These are phyloP conservation scores for Plebejus argus DNA, from an alignment of 2,888 invertebrate genomes.

Conservation along the genomic window DNA sequence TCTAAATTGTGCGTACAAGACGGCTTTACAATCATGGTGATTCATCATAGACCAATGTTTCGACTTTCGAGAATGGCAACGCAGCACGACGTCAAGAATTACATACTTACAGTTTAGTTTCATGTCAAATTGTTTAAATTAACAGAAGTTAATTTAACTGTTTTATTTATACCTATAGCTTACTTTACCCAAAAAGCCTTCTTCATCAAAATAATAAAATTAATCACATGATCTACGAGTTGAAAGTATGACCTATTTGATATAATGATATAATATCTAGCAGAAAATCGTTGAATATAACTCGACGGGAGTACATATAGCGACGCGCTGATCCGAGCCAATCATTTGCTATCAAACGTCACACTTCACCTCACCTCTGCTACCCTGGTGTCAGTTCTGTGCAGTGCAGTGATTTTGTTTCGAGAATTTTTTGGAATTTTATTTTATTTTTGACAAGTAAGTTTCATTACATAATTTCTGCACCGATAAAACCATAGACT, in stretches of 20 bases:
- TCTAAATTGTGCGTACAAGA: too few species aligned
- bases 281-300: not conserved
- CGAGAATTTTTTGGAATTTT: not conserved
- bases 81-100: too few species aligned
- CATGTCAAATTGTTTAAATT: too few species aligned
- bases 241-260: constrained; percentile 11
- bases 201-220: not conserved
- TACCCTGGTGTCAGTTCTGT: constrained; percentile 33
- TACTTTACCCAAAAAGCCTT: too few species aligned
- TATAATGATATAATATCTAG: not conserved
- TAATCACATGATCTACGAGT: not conserved
- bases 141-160: too few species aligned
- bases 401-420: constrained; percentile 28
- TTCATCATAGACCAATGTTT: too few species aligned
- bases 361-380: constrained; percentile 36
- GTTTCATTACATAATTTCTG: too few species aligned
- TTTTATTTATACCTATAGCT: too few species aligned
- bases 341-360: constrained; percentile 42
- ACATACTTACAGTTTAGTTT: too few species aligned
- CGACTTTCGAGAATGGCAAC: too few species aligned
- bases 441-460: not conserved
- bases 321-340: not conserved
- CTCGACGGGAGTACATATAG: constrained; percentile 29
- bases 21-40: too few species aligned
- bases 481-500: too few species aligned